Base-by-base conservation (phyloP, 2,113 vertebrate species). In the Phaethornis superciliosus region DNA sequence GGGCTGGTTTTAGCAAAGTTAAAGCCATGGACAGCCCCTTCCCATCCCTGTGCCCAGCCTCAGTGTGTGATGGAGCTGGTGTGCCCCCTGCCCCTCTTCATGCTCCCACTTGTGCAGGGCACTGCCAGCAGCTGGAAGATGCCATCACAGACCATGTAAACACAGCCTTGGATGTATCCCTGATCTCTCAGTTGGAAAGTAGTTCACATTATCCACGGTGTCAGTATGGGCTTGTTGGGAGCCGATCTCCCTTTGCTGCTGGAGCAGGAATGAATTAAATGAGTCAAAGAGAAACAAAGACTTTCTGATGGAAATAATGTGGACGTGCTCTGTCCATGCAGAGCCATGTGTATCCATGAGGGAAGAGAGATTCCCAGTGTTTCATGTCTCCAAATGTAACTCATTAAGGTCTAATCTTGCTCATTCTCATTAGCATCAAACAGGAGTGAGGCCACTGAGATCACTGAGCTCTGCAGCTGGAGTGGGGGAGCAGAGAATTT, bases 81-180 rank as follows among this genome's bases (percentile, higher is more conserved):
- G 49, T 32, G 14, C 9, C 42, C 37, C 6, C 32, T 7, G 14
- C 55, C 13, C 1, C 60, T 35, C 60, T 17, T 26, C 67, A 4
- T 1, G 1, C 35, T 3, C 19, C 6, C 77, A 21, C 32, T 1
- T 8, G 30, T 2, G n/a, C 40, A 22, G 52, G 46, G 24, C 63
- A 30, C 7, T 7, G 47, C 54, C 54, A 42, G 63, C 42, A 47
- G 58, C 30, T 82, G 54, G 79, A 32, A 72, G 13, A 12, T 23
- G 33, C n/a, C 46, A 55, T 32, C 58, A 54, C 0, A 0, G 18
- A 24, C 58, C 46, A 60, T 1, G 0, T 37, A 30, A 37, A 44
- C 1, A 0, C 20, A 23, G 56, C 23, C 67, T 40, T 56, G 37
- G 71, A 49, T 22, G 22, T 33, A 8, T 24, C n/a, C 26, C 13